phyloP scores from a whole-genome alignment of 2,113 vertebrate genomes.

The Melanocharis versteri region DNA sequence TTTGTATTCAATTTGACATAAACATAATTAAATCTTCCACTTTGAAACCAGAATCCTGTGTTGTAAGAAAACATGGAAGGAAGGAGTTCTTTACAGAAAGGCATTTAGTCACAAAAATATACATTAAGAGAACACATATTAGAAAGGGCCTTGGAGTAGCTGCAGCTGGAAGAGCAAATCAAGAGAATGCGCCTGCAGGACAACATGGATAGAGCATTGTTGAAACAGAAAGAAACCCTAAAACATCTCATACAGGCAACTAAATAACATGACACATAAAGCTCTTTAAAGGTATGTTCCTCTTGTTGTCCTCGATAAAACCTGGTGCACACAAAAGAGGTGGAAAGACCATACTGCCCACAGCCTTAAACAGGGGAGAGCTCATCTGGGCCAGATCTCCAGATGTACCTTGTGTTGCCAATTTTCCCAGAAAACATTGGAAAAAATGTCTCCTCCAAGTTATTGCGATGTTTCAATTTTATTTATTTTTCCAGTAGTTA shows the following conservation, averaged over 20 bases:
- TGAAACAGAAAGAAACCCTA: not conserved
- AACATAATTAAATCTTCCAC: not conserved
- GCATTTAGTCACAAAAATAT: not conserved
- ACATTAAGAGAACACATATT: not conserved
- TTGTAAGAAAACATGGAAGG: not conserved
- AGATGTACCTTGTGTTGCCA: not conserved
- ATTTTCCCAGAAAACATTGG: not conserved
- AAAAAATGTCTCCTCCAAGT: not conserved
- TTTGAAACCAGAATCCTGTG: not conserved
- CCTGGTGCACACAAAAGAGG: not conserved
- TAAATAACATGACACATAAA: not conserved
- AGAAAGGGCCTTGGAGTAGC: not conserved
- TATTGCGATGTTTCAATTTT: not conserved
- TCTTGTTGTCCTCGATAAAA: not conserved
- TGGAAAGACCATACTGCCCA: not conserved
- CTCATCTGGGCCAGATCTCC: not conserved
- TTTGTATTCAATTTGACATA: not conserved
- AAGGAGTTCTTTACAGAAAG: not conserved
- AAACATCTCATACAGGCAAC: not conserved
- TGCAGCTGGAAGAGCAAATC: not conserved
- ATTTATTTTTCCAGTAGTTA: slow-evolving; percentile 7
- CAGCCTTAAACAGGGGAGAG: not conserved
- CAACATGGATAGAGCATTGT: not conserved
- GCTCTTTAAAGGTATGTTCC: not conserved
- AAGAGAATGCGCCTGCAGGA: not conserved